A percentile compares a stretch with the other conserved stretches of the same genome.
Evolutionary conservation across 2,113 vertebrate species (phyloP).

Genomic region (Rhinolophus sinicus): DNA sequence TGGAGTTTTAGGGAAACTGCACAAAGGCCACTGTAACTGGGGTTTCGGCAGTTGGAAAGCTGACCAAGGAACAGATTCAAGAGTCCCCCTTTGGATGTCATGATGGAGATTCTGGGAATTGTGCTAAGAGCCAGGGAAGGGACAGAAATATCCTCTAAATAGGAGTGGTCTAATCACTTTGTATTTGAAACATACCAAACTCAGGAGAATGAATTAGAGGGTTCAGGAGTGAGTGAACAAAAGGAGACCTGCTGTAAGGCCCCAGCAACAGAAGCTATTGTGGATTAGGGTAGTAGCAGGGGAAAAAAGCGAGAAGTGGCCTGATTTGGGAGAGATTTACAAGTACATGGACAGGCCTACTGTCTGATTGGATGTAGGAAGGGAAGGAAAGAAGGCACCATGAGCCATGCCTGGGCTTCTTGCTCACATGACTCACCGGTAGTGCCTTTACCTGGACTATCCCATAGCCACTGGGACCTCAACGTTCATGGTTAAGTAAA

Average conservation of each 20-base stretch:
- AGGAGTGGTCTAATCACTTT: neutral
- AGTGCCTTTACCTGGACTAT: neutral
- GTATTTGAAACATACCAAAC: neutral
- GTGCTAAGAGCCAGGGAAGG: neutral
- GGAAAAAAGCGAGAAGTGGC: neutral
- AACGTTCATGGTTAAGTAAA: neutral
- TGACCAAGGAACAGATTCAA: neutral
- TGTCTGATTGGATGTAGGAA: accelerated
- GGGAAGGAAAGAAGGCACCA: neutral
- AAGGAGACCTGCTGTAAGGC: neutral
- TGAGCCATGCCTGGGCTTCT: neutral
- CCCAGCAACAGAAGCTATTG: neutral
- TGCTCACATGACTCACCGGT: neutral
- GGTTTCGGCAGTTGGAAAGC: neutral
- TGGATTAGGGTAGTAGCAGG: accelerated
- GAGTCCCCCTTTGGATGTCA: neutral
- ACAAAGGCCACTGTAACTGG: accelerated
- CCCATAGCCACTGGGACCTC: neutral
- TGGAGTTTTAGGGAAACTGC: accelerated
- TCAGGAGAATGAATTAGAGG: neutral
- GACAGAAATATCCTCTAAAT: neutral
- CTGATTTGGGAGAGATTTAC: neutral
- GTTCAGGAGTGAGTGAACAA: neutral
- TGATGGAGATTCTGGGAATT: neutral
- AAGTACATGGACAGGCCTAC: neutral